These are phyloP conservation scores for Brachymystax lenok DNA, from an alignment of 2,797 vertebrate genomes.

Conservation along the genomic window DNA sequence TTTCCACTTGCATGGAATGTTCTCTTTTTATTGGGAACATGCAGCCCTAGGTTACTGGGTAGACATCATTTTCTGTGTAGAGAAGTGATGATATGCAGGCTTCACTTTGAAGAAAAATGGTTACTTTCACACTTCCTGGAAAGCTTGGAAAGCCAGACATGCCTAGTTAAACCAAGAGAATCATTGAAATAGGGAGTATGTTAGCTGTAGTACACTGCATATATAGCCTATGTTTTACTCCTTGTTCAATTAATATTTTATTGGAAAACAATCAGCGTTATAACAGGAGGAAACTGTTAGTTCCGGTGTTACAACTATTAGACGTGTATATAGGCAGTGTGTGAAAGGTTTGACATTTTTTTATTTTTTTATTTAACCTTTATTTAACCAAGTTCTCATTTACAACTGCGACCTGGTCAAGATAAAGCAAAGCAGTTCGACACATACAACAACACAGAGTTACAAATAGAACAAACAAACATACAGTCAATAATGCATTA, in stretches of 20 bases:
- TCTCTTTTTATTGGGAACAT: slow-evolving; percentile 63
- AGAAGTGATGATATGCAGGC: slow-evolving; percentile 67
- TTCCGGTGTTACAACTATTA: background rate
- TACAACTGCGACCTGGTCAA: too few relatives aligned
- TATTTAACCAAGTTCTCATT: too few relatives aligned
- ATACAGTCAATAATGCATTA: too few relatives aligned
- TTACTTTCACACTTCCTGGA: slow-evolving; percentile 71
- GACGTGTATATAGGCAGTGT: background rate
- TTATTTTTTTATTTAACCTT: too few relatives aligned
- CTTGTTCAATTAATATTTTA: slow-evolving; percentile 26
- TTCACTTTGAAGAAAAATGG: slow-evolving; percentile 74
- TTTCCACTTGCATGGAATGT: slow-evolving; percentile 75
- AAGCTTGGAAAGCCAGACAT: slow-evolving; percentile 65
- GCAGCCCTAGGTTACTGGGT: slow-evolving; percentile 53
- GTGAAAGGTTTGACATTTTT: background rate
- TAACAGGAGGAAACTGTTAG: background rate
- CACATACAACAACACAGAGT: too few relatives aligned
- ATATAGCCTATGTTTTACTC: slow-evolving; percentile 41
- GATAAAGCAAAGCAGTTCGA: too few relatives aligned
- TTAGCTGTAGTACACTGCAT: slow-evolving; percentile 55
- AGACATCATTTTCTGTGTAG: slow-evolving; percentile 53
- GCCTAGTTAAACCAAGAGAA: slow-evolving; percentile 63
- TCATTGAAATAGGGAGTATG: slow-evolving; percentile 47
- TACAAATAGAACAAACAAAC: too few relatives aligned
- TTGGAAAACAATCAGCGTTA: background rate